phyloP scores from a whole-genome alignment of 23 tunicate species.

The Botrylloides violaceus region DNA sequence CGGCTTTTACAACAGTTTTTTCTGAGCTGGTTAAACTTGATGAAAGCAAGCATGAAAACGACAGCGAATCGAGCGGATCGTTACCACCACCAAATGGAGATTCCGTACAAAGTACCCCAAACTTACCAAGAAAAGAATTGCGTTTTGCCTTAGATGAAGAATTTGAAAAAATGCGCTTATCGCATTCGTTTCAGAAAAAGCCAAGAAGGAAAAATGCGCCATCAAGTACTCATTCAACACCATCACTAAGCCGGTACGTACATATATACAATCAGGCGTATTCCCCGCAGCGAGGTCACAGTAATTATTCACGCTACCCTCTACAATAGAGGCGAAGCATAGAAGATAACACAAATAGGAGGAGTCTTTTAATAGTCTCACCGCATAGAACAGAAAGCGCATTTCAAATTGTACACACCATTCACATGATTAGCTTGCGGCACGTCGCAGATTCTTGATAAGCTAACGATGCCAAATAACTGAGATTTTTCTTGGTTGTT shows the following conservation, averaged over 20 bases:
- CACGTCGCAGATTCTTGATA: no score
- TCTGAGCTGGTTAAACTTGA: slow-evolving; percentile 17
- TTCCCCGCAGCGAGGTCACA: no score
- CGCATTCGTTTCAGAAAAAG: neutral
- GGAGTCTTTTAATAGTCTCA: no score
- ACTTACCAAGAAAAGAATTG: slow-evolving; percentile 18
- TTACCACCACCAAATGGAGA: neutral
- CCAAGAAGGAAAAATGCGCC: neutral
- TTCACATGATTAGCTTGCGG: no score
- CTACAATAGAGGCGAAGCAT: no score
- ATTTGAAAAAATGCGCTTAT: neutral
- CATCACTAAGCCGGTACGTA: slow-evolving; percentile 8
- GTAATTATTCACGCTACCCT: no score
- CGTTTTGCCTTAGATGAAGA: neutral
- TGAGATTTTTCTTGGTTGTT: no score
- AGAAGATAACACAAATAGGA: no score
- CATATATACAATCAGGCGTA: no score
- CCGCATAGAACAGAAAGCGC: no score
- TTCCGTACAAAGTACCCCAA: neutral
- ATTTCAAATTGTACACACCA: no score
- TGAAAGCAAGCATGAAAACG: neutral
- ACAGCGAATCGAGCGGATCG: neutral
- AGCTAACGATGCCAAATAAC: no score
- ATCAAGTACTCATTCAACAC: slow-evolving; percentile 22
- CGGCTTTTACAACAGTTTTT: slow-evolving; percentile 55